Percentiles rank a stretch among this genome's conserved stretches.
Conservation (phyloP, 2,113 vertebrate genomes). For the Odocoileus hemionus region DNA sequence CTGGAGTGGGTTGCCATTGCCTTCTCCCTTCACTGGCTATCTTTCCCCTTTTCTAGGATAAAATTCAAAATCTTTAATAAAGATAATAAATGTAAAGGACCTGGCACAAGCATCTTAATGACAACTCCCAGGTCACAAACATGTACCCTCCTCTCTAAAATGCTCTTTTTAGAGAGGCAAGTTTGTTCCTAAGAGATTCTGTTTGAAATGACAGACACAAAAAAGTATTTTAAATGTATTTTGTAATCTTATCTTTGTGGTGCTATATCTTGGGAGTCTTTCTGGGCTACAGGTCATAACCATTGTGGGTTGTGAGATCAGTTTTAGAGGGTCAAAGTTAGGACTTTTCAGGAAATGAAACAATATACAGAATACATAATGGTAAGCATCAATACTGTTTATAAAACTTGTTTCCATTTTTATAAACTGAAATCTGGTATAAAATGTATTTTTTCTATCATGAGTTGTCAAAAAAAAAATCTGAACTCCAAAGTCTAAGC, state of each 20-base stretch:
- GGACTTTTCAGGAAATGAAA: background rate
- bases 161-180: background rate
- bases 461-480: background rate
- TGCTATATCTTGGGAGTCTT: background rate
- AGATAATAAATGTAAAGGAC: background rate
- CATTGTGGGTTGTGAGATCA: background rate
- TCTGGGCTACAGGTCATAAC: background rate
- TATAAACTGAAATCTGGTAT: background rate
- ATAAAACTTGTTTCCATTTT: background rate
- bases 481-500: background rate
- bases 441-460: background rate
- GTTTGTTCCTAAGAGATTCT: background rate
- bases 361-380: background rate
- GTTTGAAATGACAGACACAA: background rate
- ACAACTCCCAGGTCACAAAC: background rate
- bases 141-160: background rate
- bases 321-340: background rate
- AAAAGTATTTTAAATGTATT: constrained; percentile 31
- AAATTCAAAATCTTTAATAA: background rate
- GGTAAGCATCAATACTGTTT: background rate
- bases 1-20: background rate
- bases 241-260: background rate
- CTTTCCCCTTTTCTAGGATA: background rate
- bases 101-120: background rate
- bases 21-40: background rate